Conservation (phyloP, 2,113 vertebrate species). For the Podarcis cretensis region DNA sequence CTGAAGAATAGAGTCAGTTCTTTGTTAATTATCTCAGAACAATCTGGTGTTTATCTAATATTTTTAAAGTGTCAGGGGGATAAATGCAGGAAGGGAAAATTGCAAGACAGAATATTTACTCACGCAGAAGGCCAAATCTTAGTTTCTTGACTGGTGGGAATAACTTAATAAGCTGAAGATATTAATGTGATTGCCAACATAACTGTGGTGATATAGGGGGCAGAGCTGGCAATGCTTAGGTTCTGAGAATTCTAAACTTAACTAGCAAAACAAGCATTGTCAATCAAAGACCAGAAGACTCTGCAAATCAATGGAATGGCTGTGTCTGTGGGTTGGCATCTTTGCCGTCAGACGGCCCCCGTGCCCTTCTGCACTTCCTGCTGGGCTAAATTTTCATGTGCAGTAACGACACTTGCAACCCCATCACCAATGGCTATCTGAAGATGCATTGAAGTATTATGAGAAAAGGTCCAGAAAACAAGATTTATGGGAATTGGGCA, state of each 20-base stretch:
- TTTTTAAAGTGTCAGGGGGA: slow-evolving; percentile 33
- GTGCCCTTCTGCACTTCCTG: no score
- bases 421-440: not conserved
- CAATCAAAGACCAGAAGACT: not conserved
- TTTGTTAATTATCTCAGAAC: slow-evolving; percentile 57
- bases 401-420: not conserved
- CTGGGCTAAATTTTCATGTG: not conserved
- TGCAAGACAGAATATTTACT: not conserved
- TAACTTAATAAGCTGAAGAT: fast-evolving
- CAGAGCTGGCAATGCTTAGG: not conserved
- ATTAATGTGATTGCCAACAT: not conserved
- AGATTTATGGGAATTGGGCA: no score
- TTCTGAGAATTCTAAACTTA: not conserved
- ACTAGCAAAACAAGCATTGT: not conserved
- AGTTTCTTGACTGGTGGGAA: not conserved
- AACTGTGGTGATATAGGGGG: not conserved
- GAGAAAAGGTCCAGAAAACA: no score
- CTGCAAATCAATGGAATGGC: not conserved
- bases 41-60: slow-evolving; percentile 53
- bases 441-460: not conserved
- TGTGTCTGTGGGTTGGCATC: not conserved
- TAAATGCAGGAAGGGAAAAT: slow-evolving; percentile 38
- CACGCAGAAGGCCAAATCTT: not conserved
- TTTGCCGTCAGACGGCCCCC: no score
- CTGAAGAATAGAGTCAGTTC: slow-evolving; percentile 16